Evolutionary conservation across 2,797 vertebrate species (phyloP).

Genomic region (Eidolon dupreanum): DNA sequence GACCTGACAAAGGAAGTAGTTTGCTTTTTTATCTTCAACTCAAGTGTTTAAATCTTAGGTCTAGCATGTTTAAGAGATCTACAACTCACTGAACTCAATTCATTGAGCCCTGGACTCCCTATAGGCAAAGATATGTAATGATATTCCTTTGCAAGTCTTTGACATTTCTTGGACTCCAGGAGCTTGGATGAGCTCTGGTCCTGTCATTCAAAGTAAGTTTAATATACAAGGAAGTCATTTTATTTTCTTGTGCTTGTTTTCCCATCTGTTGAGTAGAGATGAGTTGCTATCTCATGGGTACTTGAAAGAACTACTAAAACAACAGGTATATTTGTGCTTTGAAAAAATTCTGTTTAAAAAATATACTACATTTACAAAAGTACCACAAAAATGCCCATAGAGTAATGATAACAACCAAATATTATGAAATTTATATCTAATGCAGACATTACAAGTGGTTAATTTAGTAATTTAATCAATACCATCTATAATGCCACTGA

Average conservation of each 20-base stretch:
- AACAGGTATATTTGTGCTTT: background rate
- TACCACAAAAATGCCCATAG: background rate
- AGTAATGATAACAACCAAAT: background rate
- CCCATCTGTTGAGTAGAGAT: background rate
- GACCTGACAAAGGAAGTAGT: background rate
- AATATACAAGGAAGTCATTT: background rate
- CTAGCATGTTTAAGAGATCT: background rate
- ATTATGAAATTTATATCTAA: background rate
- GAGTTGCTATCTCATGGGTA: background rate
- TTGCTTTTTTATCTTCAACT: background rate
- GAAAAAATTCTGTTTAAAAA: slow-evolving; percentile 18
- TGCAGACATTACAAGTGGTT: background rate
- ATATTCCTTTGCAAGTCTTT: slow-evolving; percentile 27
- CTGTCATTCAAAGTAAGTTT: slow-evolving; percentile 7
- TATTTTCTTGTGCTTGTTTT: background rate
- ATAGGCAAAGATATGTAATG: background rate
- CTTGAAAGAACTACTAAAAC: slow-evolving; percentile 28
- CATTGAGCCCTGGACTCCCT: background rate
- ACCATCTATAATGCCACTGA: background rate
- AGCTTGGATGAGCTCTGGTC: background rate
- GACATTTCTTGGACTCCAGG: background rate
- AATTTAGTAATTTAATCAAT: background rate
- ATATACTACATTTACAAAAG: background rate
- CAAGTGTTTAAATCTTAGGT: slow-evolving; percentile 23
- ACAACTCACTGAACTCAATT: background rate